Percentiles rank a stretch among this genome's conserved stretches.
phyloP scores from a whole-genome alignment of 92 coral and sea anemone genomes.

The Anthopleura xanthogrammica region DNA sequence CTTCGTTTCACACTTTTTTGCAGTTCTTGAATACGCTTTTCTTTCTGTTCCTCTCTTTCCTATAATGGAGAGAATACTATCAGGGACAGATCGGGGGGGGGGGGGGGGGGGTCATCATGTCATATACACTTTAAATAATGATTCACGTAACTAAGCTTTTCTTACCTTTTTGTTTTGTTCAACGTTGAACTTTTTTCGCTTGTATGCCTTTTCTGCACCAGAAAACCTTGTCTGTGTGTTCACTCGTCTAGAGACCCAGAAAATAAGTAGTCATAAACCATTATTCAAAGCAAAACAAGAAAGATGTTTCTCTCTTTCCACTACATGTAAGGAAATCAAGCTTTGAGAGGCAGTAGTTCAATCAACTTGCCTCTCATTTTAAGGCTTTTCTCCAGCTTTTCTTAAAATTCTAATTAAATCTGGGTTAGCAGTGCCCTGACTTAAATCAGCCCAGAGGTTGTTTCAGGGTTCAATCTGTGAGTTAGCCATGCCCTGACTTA shows the following conservation, averaged over 20 bases:
- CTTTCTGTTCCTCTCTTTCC: slow-evolving; percentile 64
- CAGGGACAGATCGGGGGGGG: no score
- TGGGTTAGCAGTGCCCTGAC: no score
- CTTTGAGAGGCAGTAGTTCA: no score
- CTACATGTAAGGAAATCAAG: no score
- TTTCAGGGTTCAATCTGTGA: no score
- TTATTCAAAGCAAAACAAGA: neutral
- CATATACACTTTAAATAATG: neutral
- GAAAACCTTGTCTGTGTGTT: slow-evolving; percentile 51
- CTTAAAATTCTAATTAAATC: no score
- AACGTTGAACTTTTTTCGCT: slow-evolving; percentile 61
- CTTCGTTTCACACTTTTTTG: slow-evolving; percentile 62
- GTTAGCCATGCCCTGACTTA: no score
- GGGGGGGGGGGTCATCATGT: neutral
- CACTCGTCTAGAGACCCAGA: slow-evolving; percentile 15
- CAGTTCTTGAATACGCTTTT: slow-evolving; percentile 62
- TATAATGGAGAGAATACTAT: slow-evolving; percentile 12
- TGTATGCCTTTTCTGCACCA: slow-evolving; percentile 55
- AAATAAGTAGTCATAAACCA: neutral
- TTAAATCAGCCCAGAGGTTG: no score
- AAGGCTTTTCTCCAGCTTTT: no score
- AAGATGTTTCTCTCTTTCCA: no score
- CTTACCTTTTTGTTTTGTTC: slow-evolving; percentile 59
- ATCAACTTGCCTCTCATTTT: no score
- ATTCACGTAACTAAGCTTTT: neutral